These are phyloP conservation scores for Nesogale talazaci DNA, from an alignment of 2,113 vertebrate species.

Conservation along the genomic window DNA sequence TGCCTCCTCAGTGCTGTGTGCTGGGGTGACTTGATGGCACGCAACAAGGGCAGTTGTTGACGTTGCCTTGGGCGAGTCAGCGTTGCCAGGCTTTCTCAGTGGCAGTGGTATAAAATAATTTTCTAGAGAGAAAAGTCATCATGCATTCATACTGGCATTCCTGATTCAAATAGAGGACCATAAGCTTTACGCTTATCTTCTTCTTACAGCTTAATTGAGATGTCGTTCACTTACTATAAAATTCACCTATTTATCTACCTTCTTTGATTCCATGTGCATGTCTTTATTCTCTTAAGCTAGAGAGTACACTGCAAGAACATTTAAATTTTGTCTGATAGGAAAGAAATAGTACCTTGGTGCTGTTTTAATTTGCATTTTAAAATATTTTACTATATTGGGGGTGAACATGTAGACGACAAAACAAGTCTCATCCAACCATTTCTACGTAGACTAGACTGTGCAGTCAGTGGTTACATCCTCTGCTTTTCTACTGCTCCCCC, in stretches of 20 bases:
- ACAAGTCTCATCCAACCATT: no score
- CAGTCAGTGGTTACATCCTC: no score
- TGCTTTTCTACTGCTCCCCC: no score
- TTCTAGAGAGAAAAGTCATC: constrained; percentile 27
- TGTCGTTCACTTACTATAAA: not conserved
- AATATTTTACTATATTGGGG: no score
- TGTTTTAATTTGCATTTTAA: no score
- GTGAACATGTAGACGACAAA: no score
- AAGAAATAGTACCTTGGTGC: no score
- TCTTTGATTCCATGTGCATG: constrained; percentile 27
- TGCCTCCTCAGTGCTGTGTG: not conserved
- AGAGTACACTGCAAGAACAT: no score
- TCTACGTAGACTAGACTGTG: no score
- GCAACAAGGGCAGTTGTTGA: not conserved
- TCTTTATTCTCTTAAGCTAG: constrained; percentile 13
- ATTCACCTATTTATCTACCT: not conserved
- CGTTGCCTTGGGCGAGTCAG: not conserved
- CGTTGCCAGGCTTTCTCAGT: not conserved
- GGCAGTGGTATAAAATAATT: not conserved
- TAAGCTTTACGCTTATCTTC: not conserved
- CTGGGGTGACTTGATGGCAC: not conserved
- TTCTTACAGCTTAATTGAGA: not conserved
- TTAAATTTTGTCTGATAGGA: no score
- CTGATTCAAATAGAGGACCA: constrained; percentile 7
- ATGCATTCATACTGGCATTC: not conserved